Base-by-base conservation (phyloP, 2,888 invertebrate species). In the Drosophila phalerata region DNA sequence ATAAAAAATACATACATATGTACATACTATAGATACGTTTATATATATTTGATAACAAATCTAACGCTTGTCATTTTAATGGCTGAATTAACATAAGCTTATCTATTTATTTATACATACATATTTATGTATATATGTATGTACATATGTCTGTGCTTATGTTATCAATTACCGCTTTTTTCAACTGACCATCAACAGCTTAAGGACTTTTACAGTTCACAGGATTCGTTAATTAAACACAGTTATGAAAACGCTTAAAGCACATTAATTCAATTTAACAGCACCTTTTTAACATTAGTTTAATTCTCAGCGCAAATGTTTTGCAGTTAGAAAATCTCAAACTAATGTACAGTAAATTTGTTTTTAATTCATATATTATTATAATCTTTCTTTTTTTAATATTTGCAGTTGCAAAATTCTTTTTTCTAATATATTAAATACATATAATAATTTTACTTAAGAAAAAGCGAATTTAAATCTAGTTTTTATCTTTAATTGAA, bases 21-120 rank as follows among this genome's bases (percentile, higher is more conserved):
- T 42, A 15, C 17, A 17, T 25, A 30, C 8, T n/a, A 40, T 17
- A 17, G 49, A 13, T 9, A 5, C 22, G 10, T 43, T 56, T 56
- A 22, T 32, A 32, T 43, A 19, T 48, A 30, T 48, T 22, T 42
- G 55, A 42, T 22, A 13, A 6, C 9, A 45, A n/a, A 8, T 45
- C 19, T 43, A 60, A 56, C 17, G 51, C 32, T 37, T 72, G 65
- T 77, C 68, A 52, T 32, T 58, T 65, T 57, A 30, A 52, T 34
- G 58, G 48, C 60, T 34, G 58, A 30, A 60, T 61, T 60, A 65
- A 51, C 66, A 52, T 56, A 49, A 45, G 40, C 38, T 5, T 0
- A 34, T n/a, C n/a, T 22, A 34, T 10, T 30, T 9, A 30, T n/a
- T 43, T 2, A 5, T n/a, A n/a, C 37, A 37, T n/a, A n/a, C n/a